Base-by-base conservation (phyloP, 2,113 vertebrate species). In the Meriones unguiculatus region DNA sequence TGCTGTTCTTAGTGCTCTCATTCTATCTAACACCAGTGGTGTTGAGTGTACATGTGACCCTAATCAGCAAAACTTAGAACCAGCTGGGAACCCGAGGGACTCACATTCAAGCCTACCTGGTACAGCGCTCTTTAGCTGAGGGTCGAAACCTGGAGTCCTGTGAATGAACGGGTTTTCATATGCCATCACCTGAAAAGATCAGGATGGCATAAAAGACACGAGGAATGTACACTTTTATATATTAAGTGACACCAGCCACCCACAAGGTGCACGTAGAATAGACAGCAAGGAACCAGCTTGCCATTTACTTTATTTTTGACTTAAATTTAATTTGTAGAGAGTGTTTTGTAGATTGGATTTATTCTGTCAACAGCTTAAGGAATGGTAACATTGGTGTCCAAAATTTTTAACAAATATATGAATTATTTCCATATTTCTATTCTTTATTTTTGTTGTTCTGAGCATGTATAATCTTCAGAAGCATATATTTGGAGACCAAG, bases 391-490 rank as follows among this genome's bases (percentile, higher is more conserved):
- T 90, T 91, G 77, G 86, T 70, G 90, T 32, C 62, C 96, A 92
- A 46, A 97, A 95, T 70, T 81, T 92, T 52, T 93, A 95, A 54
- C 57, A 93, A 80, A 89, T 94, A 89, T 90, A 90, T 82, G 89
- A 96, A 91, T 0, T 96, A 91, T 97, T 98, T 97, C 32, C 22
- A 69, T 95, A 97, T 97, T 98, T 62, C 96, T 95, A 28, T 85
- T 87, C 73, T 96, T 98, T 95, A 91, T 62, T 95, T 70, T 94
- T 95, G 78, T 96, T 97, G 91, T 89, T 98, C 65, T 92, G 72
- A 95, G 57, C 81, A 78, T 86, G 28, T 96, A 64, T 97, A 95
- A 97, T 96, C 93, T 98, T 98, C 86, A 95, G 93, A 98, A 98
- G 91, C 95, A 59, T 92, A 41, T 96, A 89, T 98, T 98, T 98